Evolutionary conservation across 2,113 vertebrate genomes (phyloP).

Genomic region (Hystrix brachyura): DNA sequence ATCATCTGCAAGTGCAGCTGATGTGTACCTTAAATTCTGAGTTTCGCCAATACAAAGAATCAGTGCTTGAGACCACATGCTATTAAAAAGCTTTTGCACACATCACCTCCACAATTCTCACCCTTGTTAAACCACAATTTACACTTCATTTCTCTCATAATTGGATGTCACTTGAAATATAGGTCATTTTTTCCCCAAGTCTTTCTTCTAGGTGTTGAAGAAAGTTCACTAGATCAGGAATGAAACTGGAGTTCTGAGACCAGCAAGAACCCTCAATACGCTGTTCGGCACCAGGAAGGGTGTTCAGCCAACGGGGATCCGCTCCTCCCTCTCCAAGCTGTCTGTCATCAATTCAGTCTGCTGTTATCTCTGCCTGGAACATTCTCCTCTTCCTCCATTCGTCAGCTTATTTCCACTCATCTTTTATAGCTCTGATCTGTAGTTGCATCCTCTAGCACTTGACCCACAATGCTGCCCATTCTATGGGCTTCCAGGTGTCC

Average conservation of each 20-base stretch:
- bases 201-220: not conserved
- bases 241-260: not conserved
- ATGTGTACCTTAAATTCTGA: not conserved
- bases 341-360: not conserved
- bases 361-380: not conserved
- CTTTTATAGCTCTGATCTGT: not conserved
- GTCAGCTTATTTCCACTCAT: not conserved
- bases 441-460: not conserved
- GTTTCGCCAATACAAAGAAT: too few species aligned
- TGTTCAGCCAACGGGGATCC: not conserved
- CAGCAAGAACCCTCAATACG: not conserved
- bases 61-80: too few species aligned
- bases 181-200: not conserved
- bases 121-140: not conserved
- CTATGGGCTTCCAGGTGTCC: not conserved
- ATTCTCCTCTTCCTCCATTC: not conserved
- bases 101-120: not conserved
- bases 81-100: not conserved
- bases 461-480: not conserved
- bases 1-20: not conserved
- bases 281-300: not conserved
- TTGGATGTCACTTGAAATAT: not conserved
- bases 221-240: not conserved
- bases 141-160: not conserved
- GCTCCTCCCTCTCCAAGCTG: not conserved